Percentiles rank a stretch among this genome's conserved stretches.
phyloP scores from a whole-genome alignment of 2,113 vertebrate genomes.

The Leuciscus idus region DNA sequence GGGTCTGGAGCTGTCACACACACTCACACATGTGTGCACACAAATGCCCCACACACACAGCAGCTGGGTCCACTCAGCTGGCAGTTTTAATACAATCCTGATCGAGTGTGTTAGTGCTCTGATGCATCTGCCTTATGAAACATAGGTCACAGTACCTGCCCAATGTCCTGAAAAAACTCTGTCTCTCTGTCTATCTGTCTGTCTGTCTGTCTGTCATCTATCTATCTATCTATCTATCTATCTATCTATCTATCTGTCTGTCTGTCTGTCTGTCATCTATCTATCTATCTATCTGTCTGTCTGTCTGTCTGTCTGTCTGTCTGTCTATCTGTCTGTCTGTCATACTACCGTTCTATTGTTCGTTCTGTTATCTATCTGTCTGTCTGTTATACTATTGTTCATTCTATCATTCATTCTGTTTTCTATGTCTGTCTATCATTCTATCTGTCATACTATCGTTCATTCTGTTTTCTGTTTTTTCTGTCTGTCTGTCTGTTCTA shows the following conservation, averaged over 20 bases:
- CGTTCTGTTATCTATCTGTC: conserved; percentile 10
- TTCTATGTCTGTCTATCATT: conserved; percentile 8
- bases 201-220: neutral
- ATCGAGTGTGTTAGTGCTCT: conserved; percentile 60
- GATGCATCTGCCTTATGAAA: conserved; percentile 68
- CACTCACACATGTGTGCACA: conserved; percentile 21
- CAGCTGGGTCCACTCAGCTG: conserved; percentile 76
- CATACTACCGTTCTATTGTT: too few species aligned
- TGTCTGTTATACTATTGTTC: neutral
- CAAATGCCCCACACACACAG: conserved; percentile 53
- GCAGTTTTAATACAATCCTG: conserved; percentile 71
- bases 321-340: conserved; percentile 29
- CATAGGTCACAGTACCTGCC: conserved; percentile 69
- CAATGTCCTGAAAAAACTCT: conserved; percentile 58
- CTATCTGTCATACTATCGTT: neutral
- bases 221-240: too few species aligned
- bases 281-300: neutral
- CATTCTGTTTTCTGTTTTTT: too few species aligned
- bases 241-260: neutral
- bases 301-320: neutral
- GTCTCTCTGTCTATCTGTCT: neutral
- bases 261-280: conserved; percentile 29
- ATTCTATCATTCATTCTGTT: too few species aligned
- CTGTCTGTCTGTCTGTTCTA: too few species aligned
- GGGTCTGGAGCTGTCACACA: conserved; percentile 42